phyloP scores from a whole-genome alignment of 2,113 vertebrate species.

The Miniopterus natalensis region DNA sequence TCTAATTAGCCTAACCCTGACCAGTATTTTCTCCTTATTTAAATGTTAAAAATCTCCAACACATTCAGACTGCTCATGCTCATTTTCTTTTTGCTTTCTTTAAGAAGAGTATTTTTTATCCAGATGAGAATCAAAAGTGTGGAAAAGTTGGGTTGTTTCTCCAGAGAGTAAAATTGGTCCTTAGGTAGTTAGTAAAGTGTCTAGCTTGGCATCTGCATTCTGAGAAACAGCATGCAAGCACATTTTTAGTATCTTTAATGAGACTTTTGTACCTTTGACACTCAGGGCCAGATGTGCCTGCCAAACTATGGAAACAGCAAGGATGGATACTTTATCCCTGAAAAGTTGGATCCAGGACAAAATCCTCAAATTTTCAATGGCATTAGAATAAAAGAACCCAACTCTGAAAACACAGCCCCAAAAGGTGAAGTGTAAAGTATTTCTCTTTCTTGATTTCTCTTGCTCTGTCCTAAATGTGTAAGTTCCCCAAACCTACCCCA shows the following conservation, averaged over 20 bases:
- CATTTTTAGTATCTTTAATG: slow-evolving; percentile 39
- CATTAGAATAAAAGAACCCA: not conserved
- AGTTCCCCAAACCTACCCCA: not conserved
- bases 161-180: not conserved
- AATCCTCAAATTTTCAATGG: not conserved
- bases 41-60: not conserved
- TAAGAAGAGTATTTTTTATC: not conserved
- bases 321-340: not conserved
- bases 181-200: slow-evolving; percentile 26
- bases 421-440: not conserved
- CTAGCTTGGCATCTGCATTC: not conserved
- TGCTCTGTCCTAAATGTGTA: not conserved
- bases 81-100: not conserved
- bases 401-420: slow-evolving; percentile 2
- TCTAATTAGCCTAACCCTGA: not conserved
- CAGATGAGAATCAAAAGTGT: not conserved
- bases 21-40: not conserved
- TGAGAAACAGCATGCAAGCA: not conserved
- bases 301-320: slow-evolving; percentile 39
- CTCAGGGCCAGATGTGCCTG: not conserved
- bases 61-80: not conserved
- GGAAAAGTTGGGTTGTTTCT: slow-evolving; percentile 10
- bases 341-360: slow-evolving; percentile 26
- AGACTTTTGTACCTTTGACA: not conserved
- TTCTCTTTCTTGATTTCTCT: slow-evolving; percentile 32